These are phyloP conservation scores for Chanos chanos DNA, from an alignment of 2,797 vertebrate species.

Conservation along the genomic window DNA sequence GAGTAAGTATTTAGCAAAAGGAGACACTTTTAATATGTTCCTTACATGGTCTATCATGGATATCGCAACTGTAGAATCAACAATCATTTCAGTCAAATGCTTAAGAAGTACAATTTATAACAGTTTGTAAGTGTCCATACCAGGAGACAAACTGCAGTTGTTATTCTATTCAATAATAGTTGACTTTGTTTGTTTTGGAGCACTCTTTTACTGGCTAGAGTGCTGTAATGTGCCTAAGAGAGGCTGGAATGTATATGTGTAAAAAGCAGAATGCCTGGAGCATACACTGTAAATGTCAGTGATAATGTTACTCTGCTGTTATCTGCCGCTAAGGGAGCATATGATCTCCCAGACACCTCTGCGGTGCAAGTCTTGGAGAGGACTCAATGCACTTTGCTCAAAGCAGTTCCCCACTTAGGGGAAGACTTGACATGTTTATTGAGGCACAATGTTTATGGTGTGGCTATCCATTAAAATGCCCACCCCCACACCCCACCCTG, in stretches of 20 bases:
- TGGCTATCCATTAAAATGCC: constrained; percentile 10
- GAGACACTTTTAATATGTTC: constrained; percentile 23
- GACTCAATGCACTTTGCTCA: constrained; percentile 39
- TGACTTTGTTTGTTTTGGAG: constrained; percentile 22
- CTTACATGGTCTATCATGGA: too few relatives aligned
- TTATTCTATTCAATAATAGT: neutral
- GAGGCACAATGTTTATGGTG: constrained; percentile 46
- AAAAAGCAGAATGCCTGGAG: constrained; percentile 27
- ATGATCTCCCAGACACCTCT: neutral
- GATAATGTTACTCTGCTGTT: neutral
- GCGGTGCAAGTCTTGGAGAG: neutral
- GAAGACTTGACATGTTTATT: constrained; percentile 45
- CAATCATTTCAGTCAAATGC: too few relatives aligned
- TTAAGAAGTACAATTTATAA: neutral
- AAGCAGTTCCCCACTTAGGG: neutral
- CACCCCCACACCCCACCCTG: constrained; percentile 8
- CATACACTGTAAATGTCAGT: constrained; percentile 49
- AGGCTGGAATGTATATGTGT: constrained; percentile 46
- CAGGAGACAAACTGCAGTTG: neutral
- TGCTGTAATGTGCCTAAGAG: constrained; percentile 53
- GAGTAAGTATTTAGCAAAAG: constrained; percentile 74
- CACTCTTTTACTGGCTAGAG: constrained; percentile 18
- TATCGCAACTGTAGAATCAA: too few relatives aligned
- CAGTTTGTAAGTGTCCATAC: neutral
- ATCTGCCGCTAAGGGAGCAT: neutral